Conservation (phyloP, 2,797 vertebrate species). For the Leptoclinus maculatus region DNA sequence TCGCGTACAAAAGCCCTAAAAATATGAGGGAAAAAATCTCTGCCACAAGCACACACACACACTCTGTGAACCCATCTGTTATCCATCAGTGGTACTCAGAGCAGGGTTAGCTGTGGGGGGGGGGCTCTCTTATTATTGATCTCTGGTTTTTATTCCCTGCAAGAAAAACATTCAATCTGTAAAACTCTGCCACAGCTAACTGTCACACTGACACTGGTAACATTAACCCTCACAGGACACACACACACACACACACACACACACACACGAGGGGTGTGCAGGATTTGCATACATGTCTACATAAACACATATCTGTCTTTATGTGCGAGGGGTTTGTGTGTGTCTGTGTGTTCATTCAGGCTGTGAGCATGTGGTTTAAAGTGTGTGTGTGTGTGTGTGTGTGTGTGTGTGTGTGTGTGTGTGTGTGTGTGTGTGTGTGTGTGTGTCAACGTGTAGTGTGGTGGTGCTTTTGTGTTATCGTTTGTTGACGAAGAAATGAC, state of each 20-base stretch:
- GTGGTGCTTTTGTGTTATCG: neutral
- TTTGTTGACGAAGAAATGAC: neutral
- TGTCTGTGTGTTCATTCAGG: neutral
- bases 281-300: constrained; percentile 16
- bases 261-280: neutral
- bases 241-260: constrained; percentile 3
- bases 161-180: constrained; percentile 57
- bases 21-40: constrained; percentile 17
- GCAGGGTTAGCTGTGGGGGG: constrained; percentile 53
- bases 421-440: constrained; percentile 16
- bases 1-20: constrained; percentile 10
- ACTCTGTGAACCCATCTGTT: constrained; percentile 71
- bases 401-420: constrained; percentile 8
- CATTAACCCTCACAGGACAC: constrained; percentile 44
- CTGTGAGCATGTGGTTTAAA: constrained; percentile 9
- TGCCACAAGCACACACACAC: constrained; percentile 41
- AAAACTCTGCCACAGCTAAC: constrained; percentile 52
- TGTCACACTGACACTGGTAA: constrained; percentile 41
- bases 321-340: neutral
- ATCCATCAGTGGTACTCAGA: constrained; percentile 70
- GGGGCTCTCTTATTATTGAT: constrained; percentile 70
- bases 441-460: neutral
- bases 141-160: constrained; percentile 63
- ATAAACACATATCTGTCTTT: neutral
- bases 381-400: neutral